Percentiles rank a stretch among this genome's conserved stretches.
These are phyloP conservation scores for Polyergus mexicanus DNA, from an alignment of 1,140 invertebrate genomes.

Conservation along the genomic window DNA sequence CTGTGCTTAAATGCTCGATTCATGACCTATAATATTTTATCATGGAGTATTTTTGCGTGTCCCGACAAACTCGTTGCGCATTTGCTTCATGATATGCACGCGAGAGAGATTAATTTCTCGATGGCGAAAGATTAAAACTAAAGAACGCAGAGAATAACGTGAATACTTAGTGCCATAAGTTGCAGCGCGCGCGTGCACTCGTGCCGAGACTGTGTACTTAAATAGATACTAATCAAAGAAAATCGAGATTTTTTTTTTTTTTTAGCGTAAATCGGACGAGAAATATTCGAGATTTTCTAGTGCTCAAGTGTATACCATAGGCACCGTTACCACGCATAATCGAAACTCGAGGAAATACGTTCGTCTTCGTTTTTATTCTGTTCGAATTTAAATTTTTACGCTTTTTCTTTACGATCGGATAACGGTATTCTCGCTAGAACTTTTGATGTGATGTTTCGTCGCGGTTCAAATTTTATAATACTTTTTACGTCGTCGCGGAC, in stretches of 20 bases:
- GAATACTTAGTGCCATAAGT: constrained; percentile 87
- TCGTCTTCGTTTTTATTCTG: constrained; percentile 3
- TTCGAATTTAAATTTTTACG: constrained; percentile 21
- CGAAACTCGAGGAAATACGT: constrained; percentile 37
- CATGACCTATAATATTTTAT: constrained; percentile 8
- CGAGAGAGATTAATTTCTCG: constrained; percentile 18
- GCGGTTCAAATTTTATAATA: constrained; percentile 38
- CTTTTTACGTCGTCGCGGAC: neutral
- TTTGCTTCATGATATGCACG: neutral
- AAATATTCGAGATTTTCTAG: constrained; percentile 35
- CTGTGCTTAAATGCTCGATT: constrained; percentile 31
- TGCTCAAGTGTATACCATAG: constrained; percentile 47
- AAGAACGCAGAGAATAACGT: constrained; percentile 74
- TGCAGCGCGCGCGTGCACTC: constrained; percentile 77
- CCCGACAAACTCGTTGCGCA: neutral
- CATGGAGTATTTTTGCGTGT: constrained; percentile 56
- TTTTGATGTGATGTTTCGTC: constrained; percentile 23
- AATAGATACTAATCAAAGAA: constrained; percentile 75
- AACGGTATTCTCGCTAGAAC: neutral
- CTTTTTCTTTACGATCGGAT: constrained; percentile 4
- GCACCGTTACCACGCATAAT: constrained; percentile 59
- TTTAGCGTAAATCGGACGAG: constrained; percentile 27
- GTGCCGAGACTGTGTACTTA: constrained; percentile 85
- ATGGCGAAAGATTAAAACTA: constrained; percentile 33
- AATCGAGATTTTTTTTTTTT: constrained; percentile 25